Conservation (phyloP, 2,888 invertebrate genomes). For the Melanotus villosus region DNA sequence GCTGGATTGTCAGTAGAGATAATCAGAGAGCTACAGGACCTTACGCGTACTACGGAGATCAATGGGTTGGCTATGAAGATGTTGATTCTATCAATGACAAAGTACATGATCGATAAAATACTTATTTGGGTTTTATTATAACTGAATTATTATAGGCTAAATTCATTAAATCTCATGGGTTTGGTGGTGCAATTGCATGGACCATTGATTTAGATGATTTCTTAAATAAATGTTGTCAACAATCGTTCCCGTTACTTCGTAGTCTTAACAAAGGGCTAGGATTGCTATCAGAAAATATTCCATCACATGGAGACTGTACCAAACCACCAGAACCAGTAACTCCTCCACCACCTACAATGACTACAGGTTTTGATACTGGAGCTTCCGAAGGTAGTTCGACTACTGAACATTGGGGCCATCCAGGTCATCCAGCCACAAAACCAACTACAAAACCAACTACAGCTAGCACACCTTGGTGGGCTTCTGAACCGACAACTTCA, state of each 20-base stretch:
- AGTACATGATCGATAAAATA: conserved; percentile 64
- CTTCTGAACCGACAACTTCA: conserved; percentile 59
- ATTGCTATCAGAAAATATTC: conserved; percentile 70
- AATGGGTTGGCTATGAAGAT: conserved; percentile 94
- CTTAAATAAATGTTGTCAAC: conserved; percentile 85
- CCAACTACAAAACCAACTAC: conserved; percentile 45
- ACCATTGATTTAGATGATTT: conserved; percentile 92
- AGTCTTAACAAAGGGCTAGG: conserved; percentile 85
- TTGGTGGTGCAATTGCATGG: conserved; percentile 90
- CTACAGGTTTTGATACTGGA: conserved; percentile 77
- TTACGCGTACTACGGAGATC: conserved; percentile 83
- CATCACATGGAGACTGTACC: conserved; percentile 74
- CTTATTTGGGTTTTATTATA: background rate
- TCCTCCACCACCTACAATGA: conserved; percentile 82
- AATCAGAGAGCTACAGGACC: conserved; percentile 77
- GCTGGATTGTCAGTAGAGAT: conserved; percentile 77
- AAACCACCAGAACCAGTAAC: conserved; percentile 82
- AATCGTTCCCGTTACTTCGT: conserved; percentile 83
- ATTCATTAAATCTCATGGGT: conserved; percentile 80
- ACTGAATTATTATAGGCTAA: conserved; percentile 70
- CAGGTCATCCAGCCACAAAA: conserved; percentile 51
- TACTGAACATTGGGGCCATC: conserved; percentile 56
- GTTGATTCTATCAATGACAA: conserved; percentile 82
- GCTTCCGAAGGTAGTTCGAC: conserved; percentile 48
- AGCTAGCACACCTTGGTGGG: conserved; percentile 59